Evolutionary conservation across 2,113 vertebrate genomes (phyloP).

Genomic region (Chloroceryle aenea): DNA sequence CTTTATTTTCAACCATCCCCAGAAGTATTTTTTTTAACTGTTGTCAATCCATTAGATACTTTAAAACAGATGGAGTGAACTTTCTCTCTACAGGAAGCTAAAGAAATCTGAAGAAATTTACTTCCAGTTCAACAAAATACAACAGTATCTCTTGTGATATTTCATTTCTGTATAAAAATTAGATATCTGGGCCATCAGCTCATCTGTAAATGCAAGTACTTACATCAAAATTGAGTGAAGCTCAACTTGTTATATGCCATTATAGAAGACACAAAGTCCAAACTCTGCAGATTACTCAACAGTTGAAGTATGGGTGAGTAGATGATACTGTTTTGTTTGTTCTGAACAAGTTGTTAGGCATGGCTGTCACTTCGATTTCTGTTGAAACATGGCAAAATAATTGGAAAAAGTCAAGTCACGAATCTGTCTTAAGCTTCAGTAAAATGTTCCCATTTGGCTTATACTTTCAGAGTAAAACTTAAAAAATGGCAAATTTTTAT

Average conservation of each 20-base stretch:
- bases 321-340: background rate
- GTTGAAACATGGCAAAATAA: background rate
- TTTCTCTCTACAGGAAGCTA: background rate
- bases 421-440: background rate
- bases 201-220: background rate
- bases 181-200: background rate
- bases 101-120: background rate
- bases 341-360: background rate
- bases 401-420: background rate
- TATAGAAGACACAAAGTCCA: background rate
- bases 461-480: background rate
- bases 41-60: background rate
- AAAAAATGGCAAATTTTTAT: background rate
- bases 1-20: background rate
- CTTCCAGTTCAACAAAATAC: background rate
- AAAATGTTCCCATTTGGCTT: background rate
- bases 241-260: background rate
- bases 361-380: background rate
- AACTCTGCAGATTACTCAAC: background rate
- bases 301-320: background rate
- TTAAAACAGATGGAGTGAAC: background rate
- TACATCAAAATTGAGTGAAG: background rate
- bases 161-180: background rate
- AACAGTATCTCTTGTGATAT: background rate
- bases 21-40: background rate